Base-by-base conservation (phyloP, 2,113 vertebrate species). In the Serilophus lunatus region DNA sequence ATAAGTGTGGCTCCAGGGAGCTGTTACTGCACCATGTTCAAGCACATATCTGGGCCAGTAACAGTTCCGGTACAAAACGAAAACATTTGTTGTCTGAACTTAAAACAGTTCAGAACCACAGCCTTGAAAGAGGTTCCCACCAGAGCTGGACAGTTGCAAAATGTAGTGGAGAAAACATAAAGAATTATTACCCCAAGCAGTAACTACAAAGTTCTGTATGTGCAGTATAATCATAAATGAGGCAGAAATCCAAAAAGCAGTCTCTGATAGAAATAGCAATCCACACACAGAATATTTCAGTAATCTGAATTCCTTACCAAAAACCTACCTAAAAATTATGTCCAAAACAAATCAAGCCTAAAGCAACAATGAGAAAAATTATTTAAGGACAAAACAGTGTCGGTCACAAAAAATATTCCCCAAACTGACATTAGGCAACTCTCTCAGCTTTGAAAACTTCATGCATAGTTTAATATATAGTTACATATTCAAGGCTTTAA, bases 101-200 rank as follows among this genome's bases (percentile, higher is more conserved):
- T 92, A 44, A 25, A 90, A 54, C 36, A 88, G 38, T 63, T 50
- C 89, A 90, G 79, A 88, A 29, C 42, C 50, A 94, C 24, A 90
- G 44, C 57, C 44, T 47, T 56, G 29, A 87, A 63, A 91, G 54
- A 36, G 29, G 20, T 25, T 91, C 89, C 56, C 87, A 91, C 59
- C 45, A 91, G 79, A 90, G 47, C 79, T 95, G 90, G 82, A 66
- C 59, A 94, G 35, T 78, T 66, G 94, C 92, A 90, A 88, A 90
- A 66, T 83, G 50, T 36, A 63, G 74, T 40, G 71, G 77, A 85
- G 63, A 90, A 91, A 91, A 90, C 59, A 85, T 50, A 61, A 89
- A 78, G 49, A 91, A 24, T 60, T 68, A 18, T 42, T 90, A 54
- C 47, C 35, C 59, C 63, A 86, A 64, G 81, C 65, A 84, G 54